Conservation (phyloP, 37 sponge, comb jelly and placozoan genomes). For the Eunapius fragilis region DNA sequence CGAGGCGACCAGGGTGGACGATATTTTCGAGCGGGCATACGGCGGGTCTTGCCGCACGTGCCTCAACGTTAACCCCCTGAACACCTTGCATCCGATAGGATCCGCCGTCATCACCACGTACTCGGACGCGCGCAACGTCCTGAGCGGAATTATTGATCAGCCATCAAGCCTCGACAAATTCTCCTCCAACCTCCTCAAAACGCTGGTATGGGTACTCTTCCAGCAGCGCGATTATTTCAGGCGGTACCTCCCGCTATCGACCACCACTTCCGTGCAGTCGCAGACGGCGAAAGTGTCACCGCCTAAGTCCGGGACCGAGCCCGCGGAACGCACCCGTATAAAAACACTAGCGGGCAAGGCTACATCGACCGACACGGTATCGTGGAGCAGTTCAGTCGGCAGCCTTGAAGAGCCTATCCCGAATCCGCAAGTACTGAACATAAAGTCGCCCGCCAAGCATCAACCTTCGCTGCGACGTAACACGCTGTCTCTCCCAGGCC, state of each 20-base stretch:
- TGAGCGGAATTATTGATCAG: conserved; percentile 83
- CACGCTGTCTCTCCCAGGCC: conserved; percentile 11
- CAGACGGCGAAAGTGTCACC: background rate
- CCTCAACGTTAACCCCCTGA: conserved; percentile 41
- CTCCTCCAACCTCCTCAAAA: conserved; percentile 44
- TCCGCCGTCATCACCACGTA: conserved; percentile 64
- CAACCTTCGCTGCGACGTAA: background rate
- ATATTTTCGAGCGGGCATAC: conserved; percentile 56
- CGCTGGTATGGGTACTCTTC: conserved; percentile 55
- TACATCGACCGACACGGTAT: background rate
- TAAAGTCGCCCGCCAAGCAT: background rate
- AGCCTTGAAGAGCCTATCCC: background rate
- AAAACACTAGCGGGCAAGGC: background rate
- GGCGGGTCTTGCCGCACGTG: background rate
- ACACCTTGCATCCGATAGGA: conserved; percentile 59
- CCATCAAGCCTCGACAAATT: conserved; percentile 52
- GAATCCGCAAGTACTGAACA: background rate
- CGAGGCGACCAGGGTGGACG: conserved; percentile 80
- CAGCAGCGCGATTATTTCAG: conserved; percentile 3
- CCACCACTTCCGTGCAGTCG: background rate
- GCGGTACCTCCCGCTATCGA: background rate
- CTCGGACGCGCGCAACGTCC: conserved; percentile 83
- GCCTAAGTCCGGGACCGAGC: background rate
- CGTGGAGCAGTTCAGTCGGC: conserved; percentile 16
- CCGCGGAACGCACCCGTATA: background rate